Conservation (phyloP, 2,797 vertebrate species). For the Furcifer pardalis region DNA sequence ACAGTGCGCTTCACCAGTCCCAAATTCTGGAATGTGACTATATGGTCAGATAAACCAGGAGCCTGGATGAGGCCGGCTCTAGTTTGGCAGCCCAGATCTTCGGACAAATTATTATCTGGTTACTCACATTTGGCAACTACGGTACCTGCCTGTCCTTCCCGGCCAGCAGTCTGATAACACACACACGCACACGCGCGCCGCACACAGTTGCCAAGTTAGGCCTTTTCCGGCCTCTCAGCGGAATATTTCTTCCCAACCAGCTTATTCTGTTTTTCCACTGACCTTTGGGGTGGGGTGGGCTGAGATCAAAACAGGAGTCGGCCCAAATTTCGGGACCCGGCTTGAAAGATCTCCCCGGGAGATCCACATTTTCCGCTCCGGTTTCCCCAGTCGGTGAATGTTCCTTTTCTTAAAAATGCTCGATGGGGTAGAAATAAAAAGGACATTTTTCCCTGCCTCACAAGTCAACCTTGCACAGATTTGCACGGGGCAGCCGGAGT, state of each 20-base stretch:
- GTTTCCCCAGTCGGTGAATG: not conserved
- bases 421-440: not conserved
- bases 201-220: no score
- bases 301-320: not conserved
- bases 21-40: no score
- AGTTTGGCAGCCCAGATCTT: no score
- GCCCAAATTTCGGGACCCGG: not conserved
- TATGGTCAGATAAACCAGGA: no score
- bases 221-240: not conserved
- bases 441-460: not conserved
- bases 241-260: not conserved
- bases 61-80: no score
- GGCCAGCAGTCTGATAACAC: not conserved
- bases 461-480: not conserved
- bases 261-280: not conserved
- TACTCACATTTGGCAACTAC: slow-evolving; percentile 19
- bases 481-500: no score
- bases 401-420: not conserved
- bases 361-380: not conserved
- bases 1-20: no score
- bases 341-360: not conserved
- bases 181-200: not conserved
- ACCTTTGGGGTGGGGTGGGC: not conserved
- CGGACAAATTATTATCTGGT: not conserved
- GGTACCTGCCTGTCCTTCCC: not conserved